Evolutionary conservation across 2,888 invertebrate species (phyloP).

Genomic region (Hirtodrosophila cameraria): DNA sequence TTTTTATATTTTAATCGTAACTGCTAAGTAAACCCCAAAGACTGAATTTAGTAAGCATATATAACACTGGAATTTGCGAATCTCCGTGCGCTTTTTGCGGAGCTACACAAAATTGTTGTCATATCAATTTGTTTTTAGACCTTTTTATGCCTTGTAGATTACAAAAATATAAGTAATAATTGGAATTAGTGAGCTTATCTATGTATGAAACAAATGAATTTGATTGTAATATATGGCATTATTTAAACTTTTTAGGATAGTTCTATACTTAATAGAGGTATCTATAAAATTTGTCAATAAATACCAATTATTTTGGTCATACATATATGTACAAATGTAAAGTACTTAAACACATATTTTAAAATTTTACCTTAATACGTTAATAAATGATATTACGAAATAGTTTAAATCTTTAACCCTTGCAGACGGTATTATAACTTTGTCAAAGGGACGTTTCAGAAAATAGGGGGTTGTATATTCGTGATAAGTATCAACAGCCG

Average conservation of each 20-base stretch:
- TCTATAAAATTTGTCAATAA: slow-evolving; percentile 21
- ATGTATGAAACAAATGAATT: slow-evolving; percentile 23
- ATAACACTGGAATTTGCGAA: slow-evolving; percentile 39
- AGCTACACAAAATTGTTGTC: slow-evolving; percentile 28
- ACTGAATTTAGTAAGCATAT: slow-evolving; percentile 72
- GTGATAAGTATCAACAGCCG: no score
- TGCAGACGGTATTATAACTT: no score
- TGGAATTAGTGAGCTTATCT: slow-evolving; percentile 13
- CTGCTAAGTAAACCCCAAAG: slow-evolving; percentile 72
- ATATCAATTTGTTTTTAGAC: slow-evolving; percentile 27
- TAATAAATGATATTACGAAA: slow-evolving; percentile 43
- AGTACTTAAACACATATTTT: slow-evolving; percentile 51
- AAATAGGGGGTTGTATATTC: no score
- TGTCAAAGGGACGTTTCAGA: no score
- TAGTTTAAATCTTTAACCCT: no score
- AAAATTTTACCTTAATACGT: slow-evolving; percentile 33
- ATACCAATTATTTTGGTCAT: slow-evolving; percentile 21
- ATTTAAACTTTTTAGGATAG: slow-evolving; percentile 13
- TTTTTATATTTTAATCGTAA: slow-evolving; percentile 34
- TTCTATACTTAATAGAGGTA: slow-evolving; percentile 1
- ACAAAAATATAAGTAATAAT: slow-evolving; percentile 13
- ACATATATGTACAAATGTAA: slow-evolving; percentile 68
- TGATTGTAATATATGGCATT: slow-evolving; percentile 41
- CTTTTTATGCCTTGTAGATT: slow-evolving; percentile 17
- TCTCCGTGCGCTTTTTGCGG: slow-evolving; percentile 32